Evolutionary conservation across 2,888 invertebrate species (phyloP).

Genomic region (Dermolepida albohirtum): DNA sequence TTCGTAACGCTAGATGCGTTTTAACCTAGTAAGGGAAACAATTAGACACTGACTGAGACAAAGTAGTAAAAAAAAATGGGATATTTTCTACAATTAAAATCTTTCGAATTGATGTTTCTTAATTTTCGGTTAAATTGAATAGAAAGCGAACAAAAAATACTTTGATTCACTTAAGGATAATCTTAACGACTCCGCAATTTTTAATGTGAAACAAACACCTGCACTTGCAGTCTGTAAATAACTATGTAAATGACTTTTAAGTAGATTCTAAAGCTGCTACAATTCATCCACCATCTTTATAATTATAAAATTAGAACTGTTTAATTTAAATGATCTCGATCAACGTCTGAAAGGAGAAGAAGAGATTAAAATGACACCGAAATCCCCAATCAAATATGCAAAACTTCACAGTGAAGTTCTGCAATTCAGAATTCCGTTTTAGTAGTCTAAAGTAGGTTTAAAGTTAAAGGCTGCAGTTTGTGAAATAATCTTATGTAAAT

Average conservation of each 20-base stretch:
- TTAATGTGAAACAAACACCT: slow-evolving; percentile 2
- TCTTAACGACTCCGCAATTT: no score
- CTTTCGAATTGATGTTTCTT: no score
- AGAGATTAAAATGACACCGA: slow-evolving; percentile 53
- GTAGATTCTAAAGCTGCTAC: neutral
- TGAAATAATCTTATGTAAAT: slow-evolving; percentile 66
- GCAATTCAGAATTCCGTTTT: slow-evolving; percentile 55
- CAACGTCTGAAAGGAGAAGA: slow-evolving; percentile 44
- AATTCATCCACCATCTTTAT: slow-evolving; percentile 12
- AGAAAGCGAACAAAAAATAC: no score
- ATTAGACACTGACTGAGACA: no score
- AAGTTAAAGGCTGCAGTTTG: slow-evolving; percentile 64
- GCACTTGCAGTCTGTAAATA: neutral
- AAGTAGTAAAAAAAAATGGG: no score
- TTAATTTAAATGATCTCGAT: slow-evolving; percentile 49
- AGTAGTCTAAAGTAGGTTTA: slow-evolving; percentile 61
- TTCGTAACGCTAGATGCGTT: no score
- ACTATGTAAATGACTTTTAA: neutral
- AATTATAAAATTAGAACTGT: slow-evolving; percentile 49
- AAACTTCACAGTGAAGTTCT: slow-evolving; percentile 49
- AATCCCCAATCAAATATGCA: slow-evolving; percentile 54
- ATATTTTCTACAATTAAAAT: no score
- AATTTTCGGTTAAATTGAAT: no score
- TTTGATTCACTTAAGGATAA: no score
- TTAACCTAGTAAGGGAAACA: no score